Conservation (phyloP, 2,797 vertebrate species). For the Leptoclinus maculatus region DNA sequence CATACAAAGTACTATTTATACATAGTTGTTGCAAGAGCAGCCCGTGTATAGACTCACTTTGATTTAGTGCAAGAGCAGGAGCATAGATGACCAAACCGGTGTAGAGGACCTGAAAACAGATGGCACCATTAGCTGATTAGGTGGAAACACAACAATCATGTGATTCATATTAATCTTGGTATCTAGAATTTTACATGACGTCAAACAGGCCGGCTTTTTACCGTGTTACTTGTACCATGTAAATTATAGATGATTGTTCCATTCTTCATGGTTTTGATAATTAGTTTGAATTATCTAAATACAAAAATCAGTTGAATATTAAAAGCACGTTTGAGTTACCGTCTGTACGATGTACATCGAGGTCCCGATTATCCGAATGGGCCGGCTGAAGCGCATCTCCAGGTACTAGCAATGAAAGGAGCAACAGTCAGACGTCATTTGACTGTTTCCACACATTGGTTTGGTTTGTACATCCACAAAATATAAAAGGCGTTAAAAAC, state of each 20-base stretch:
- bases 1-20: neutral
- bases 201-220: conserved; percentile 55
- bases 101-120: conserved; percentile 81
- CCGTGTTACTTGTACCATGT: neutral
- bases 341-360: conserved; percentile 86
- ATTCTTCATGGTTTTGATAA: neutral
- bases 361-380: conserved; percentile 84
- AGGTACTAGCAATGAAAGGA: conserved; percentile 80
- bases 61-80: conserved; percentile 87
- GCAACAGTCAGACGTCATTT: conserved; percentile 4
- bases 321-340: conserved; percentile 67
- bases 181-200: conserved; percentile 48
- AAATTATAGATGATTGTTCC: neutral
- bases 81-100: conserved; percentile 88
- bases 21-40: neutral
- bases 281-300: conserved; percentile 4
- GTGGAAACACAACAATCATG: conserved; percentile 44
- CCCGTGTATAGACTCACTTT: conserved; percentile 79
- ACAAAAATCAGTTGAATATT: conserved; percentile 11
- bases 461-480: neutral
- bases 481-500: neutral
- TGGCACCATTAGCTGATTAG: conserved; percentile 78
- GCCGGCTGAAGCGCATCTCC: conserved; percentile 82
- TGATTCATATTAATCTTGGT: conserved; percentile 56
- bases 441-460: neutral